Base-by-base conservation (phyloP, 2,888 invertebrate species). In the Vesta saturnalis region DNA sequence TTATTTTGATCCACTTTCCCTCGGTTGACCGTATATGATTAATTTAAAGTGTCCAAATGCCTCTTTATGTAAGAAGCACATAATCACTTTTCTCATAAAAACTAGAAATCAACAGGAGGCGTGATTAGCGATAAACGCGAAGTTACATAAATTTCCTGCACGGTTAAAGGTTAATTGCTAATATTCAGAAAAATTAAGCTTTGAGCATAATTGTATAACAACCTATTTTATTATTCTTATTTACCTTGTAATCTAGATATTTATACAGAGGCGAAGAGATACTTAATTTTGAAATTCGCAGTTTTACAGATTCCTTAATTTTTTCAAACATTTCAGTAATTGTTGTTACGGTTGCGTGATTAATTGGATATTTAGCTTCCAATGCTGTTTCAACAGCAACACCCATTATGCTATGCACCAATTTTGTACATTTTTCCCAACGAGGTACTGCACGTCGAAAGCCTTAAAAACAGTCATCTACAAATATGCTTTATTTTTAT, bases 401-500 rank as follows among this genome's bases (percentile, higher is more conserved):
- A 2, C 85, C 85, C 82, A 87, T 86, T 73, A 84, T 85, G 60
- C 82, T 82, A 57, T 84, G 81, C 0, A 86, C 80, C 22, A 86
- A 81, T 66, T 82, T 79, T 4, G 85, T 77, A 74, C 88, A 88
- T 73, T 85, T 82, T 78, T 88, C 87, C 88, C 88, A 88, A 55
- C 87, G 79, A 67, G 82, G 77, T 21, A 73, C 59, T 10, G 79
- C 77, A 56, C 74, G 67, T 30, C 72, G 74, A 19, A 78, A 72
- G n/a, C 82, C 82, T 82, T 59, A 63, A 57, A 39, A 56, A 22
- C 1, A 8, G 10, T 23, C 30, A 35, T 35, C 1, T 15, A 56
- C 23, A 15, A 47, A 47, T 47, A 6, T 10, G 19, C 56, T 12
- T 18, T 54, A 54, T 22, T 56, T 5, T n/a, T n/a, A n/a, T n/a